Evolutionary conservation across 2,888 invertebrate genomes (phyloP), one percentile per base, ranked within the genome.

Genomic region (Sicus ferrugineus): DNA sequence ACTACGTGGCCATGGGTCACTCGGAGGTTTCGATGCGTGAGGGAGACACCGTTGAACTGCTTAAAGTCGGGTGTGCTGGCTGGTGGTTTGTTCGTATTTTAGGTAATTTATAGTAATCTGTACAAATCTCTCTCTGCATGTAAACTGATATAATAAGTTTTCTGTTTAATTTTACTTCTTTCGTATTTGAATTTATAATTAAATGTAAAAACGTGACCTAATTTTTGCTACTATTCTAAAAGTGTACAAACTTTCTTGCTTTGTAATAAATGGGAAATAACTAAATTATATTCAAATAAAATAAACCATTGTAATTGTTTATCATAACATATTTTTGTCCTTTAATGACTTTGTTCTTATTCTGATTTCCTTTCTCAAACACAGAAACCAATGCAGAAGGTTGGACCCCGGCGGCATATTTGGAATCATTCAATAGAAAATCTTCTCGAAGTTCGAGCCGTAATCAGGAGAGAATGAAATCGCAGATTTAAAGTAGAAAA

Each of bases 21-120:
- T 94, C 94, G 75, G 97, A 97, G 87, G 93, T 97, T 75, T 93
- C 93, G 74, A 90, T 97, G 87, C 90, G 90, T 71, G 96, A 96
- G 87, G 96, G 96, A 26, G 96, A 97, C 86, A 89, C 90, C 78
- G 91, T 97, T 76, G 95, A 96, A 84, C 89, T 97, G 76, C 89
- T 96, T 76, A 95, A 96, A 86, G 93, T 95, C 77, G 96, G 96
- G 83, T 95, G 94, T 87, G 95, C 95, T 76, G 96, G 97, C 76
- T 97, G 97, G 97, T 97, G 96, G 96, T 96, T 94, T 88, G 94
- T 96, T 82, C 92, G 93, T 80, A 89, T 93, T 70, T 88, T 92
- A 83, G 93, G 93, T 92, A 86, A 84, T 70, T 72, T 70, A 16
- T 23, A 34, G 6, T 23, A 28, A 21, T 21, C n/a, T n/a, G n/a